These are phyloP conservation scores for Pheosia gnoma DNA, from an alignment of 2,888 invertebrate species.

Conservation along the genomic window DNA sequence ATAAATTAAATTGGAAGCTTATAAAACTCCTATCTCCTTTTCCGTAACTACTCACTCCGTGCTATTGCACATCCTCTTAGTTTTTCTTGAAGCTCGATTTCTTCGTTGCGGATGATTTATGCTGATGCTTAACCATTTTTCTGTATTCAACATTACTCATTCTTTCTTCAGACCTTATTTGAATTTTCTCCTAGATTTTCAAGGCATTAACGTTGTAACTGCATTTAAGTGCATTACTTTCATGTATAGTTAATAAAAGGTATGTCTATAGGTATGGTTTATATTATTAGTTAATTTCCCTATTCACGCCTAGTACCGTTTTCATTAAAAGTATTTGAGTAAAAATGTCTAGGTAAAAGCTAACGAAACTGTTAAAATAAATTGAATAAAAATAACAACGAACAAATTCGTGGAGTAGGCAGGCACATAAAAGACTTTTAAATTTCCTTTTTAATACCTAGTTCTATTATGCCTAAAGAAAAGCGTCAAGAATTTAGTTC, in stretches of 20 bases:
- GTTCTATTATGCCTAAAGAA: conserved; percentile 10
- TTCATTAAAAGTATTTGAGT: no score
- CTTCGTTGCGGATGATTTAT: conserved; percentile 58
- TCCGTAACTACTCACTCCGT: conserved; percentile 34
- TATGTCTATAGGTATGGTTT: background rate
- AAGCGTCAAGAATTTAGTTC: conserved; percentile 23
- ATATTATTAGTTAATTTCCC: background rate
- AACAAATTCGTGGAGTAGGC: no score
- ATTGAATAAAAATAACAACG: conserved; percentile 14
- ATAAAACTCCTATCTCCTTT: background rate
- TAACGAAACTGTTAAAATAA: conserved; percentile 22
- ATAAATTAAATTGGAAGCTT: background rate
- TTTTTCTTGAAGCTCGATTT: conserved; percentile 44
- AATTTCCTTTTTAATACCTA: background rate
- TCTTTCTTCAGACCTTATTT: conserved; percentile 40
- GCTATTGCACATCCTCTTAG: conserved; percentile 40
- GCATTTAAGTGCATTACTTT: background rate
- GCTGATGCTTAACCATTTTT: conserved; percentile 55
- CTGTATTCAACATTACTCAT: conserved; percentile 51
- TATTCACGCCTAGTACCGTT: background rate
- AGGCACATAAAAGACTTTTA: background rate
- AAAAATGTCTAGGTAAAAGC: background rate
- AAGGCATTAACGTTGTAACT: background rate
- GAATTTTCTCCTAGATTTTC: conserved; percentile 33
- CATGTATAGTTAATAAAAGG: no score